A percentile compares a stretch with the other conserved stretches of the same genome.
Conservation (phyloP, 2,888 invertebrate genomes). For the Catocala fraxini region DNA sequence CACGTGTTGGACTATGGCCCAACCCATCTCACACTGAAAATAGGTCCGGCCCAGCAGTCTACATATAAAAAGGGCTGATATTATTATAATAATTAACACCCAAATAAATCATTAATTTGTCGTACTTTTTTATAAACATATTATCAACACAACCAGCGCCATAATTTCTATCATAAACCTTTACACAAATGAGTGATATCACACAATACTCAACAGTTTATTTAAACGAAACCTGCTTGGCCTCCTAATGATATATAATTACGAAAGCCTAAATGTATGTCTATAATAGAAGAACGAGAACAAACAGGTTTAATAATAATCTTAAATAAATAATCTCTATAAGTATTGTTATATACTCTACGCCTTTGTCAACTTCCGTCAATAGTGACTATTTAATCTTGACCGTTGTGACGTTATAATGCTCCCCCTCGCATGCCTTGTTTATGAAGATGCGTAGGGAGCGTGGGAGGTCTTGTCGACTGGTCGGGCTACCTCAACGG, state of each 20-base stretch:
- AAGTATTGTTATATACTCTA: constrained; percentile 24
- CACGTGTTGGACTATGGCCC: too few species aligned
- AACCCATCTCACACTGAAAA: too few species aligned
- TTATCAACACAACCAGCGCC: too few species aligned
- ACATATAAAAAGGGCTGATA: too few species aligned
- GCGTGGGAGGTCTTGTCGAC: constrained; percentile 29
- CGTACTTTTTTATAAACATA: too few species aligned
- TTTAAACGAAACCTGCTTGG: constrained; percentile 18
- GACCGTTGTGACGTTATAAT: background rate
- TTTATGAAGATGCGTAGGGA: background rate
- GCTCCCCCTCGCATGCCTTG: background rate
- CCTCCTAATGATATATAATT: constrained; percentile 34
- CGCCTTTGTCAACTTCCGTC: constrained; percentile 49
- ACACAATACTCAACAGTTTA: constrained; percentile 1
- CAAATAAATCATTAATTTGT: too few species aligned
- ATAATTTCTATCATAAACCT: too few species aligned
- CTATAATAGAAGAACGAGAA: constrained; percentile 8
- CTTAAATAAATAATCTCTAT: constrained; percentile 19
- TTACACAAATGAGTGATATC: background rate
- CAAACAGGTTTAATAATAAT: constrained; percentile 23
- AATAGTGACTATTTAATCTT: constrained; percentile 21
- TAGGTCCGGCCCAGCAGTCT: too few species aligned
- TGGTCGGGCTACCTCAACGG: constrained; percentile 42
- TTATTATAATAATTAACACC: too few species aligned
- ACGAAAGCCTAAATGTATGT: constrained; percentile 19